Percentiles rank a stretch among this genome's conserved stretches.
phyloP scores from a whole-genome alignment of 2,113 vertebrate genomes.

The Cygnus buccinator region DNA sequence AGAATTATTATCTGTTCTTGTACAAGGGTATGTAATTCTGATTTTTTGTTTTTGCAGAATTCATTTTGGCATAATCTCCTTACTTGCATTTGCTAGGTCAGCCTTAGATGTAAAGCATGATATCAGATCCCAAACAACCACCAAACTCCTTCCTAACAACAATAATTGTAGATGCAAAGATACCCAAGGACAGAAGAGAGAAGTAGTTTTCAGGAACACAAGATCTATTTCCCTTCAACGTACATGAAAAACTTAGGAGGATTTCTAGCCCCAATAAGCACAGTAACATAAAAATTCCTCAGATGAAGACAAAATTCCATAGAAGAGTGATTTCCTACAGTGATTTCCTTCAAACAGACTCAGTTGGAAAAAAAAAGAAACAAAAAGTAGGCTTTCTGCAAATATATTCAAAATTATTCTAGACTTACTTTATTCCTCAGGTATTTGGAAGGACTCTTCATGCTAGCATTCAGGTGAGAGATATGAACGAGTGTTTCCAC shows the following conservation, averaged over 20 bases:
- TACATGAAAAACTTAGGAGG: background rate
- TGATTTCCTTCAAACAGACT: background rate
- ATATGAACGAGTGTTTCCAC: slow-evolving; percentile 89
- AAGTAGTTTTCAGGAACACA: background rate
- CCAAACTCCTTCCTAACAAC: background rate
- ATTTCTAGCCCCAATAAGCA: background rate
- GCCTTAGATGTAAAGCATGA: background rate
- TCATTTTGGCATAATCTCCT: background rate
- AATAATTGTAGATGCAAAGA: background rate
- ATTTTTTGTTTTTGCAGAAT: background rate
- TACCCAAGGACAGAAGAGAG: background rate
- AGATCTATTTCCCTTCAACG: background rate
- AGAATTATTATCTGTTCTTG: too few species aligned
- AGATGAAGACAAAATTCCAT: background rate
- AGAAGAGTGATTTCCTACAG: background rate
- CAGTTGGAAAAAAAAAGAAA: background rate
- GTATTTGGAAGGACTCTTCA: slow-evolving; percentile 91
- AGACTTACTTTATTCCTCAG: slow-evolving; percentile 90
- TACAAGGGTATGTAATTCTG: background rate
- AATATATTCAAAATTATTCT: background rate
- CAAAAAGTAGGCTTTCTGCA: background rate
- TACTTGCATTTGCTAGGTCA: background rate
- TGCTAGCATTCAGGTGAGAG: slow-evolving; percentile 94
- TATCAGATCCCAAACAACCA: background rate
- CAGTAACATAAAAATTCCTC: background rate